Percentiles rank a stretch among this genome's conserved stretches.
Evolutionary conservation across 2,113 vertebrate species (phyloP).

Genomic region (Phylloscopus trochilus): DNA sequence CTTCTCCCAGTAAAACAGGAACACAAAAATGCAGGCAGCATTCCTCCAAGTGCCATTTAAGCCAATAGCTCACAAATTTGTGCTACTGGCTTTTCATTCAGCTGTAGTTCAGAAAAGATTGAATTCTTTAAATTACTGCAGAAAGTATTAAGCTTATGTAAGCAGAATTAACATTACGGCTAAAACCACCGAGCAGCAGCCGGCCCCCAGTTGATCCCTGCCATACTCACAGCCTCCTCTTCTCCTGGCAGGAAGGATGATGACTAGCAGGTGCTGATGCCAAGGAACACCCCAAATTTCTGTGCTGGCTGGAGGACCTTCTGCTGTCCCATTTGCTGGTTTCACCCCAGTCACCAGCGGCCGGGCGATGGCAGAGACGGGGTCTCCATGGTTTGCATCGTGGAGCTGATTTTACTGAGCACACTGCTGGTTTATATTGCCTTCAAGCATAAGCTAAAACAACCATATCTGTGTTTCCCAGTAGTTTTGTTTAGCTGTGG

Average conservation of each 20-base stretch:
- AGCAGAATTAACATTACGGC: background rate
- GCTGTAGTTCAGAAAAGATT: background rate
- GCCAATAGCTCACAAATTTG: background rate
- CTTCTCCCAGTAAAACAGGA: background rate
- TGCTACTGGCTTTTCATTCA: background rate
- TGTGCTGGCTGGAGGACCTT: background rate
- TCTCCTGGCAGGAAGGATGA: background rate
- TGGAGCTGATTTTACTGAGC: background rate
- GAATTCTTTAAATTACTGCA: background rate
- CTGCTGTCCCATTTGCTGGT: fast-evolving
- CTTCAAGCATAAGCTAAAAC: background rate
- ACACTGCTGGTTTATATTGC: background rate
- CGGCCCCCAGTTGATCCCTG: background rate
- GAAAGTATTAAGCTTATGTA: slow-evolving; percentile 10
- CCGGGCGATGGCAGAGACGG: background rate
- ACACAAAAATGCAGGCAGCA: background rate
- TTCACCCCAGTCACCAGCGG: background rate
- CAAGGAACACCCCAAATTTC: background rate
- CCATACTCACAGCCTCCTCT: slow-evolving; percentile 22
- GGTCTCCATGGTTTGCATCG: background rate
- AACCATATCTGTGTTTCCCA: background rate
- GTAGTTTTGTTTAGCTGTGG: background rate
- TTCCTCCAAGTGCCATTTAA: background rate
- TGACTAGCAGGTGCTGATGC: background rate
- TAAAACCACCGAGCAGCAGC: background rate